Percentiles rank a stretch among this genome's conserved stretches.
phyloP scores from a whole-genome alignment of 1,140 invertebrate genomes.

The Prorops nasuta region DNA sequence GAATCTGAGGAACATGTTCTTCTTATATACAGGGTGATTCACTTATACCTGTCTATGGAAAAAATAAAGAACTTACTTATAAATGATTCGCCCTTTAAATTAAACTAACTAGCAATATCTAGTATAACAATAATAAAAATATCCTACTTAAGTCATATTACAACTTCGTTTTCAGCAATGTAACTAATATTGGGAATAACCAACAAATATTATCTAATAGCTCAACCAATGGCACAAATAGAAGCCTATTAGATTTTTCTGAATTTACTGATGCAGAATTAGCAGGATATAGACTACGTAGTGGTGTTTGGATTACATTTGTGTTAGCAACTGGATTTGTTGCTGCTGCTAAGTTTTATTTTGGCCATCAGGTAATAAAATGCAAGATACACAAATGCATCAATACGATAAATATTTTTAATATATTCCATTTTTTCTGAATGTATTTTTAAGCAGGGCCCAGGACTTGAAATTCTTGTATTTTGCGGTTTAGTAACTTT shows the following conservation, averaged over 20 bases:
- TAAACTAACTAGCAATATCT: too few species aligned
- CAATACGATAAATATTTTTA: conserved; percentile 3
- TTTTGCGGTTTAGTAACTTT: conserved; percentile 65
- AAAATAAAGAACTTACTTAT: conserved; percentile 23
- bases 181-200: conserved; percentile 38
- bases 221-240: conserved; percentile 30
- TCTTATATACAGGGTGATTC: conserved; percentile 47
- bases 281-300: conserved; percentile 46
- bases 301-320: conserved; percentile 67
- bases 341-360: conserved; percentile 67
- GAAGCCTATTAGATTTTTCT: conserved; percentile 42
- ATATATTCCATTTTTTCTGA: conserved; percentile 4
- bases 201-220: conserved; percentile 31
- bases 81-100: conserved; percentile 33
- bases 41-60: conserved; percentile 36
- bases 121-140: not conserved
- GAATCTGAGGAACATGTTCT: conserved; percentile 47
- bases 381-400: too few species aligned
- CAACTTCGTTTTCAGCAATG: conserved; percentile 29
- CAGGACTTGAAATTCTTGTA: conserved; percentile 63
- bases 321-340: conserved; percentile 65
- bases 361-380: conserved; percentile 65
- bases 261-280: conserved; percentile 42
- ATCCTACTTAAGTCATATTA: conserved; percentile 6
- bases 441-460: conserved; percentile 39